Evolutionary conservation across 2,113 vertebrate species (phyloP), one percentile per base, ranked within the genome.

Genomic region (Puntigrus tetrazona): DNA sequence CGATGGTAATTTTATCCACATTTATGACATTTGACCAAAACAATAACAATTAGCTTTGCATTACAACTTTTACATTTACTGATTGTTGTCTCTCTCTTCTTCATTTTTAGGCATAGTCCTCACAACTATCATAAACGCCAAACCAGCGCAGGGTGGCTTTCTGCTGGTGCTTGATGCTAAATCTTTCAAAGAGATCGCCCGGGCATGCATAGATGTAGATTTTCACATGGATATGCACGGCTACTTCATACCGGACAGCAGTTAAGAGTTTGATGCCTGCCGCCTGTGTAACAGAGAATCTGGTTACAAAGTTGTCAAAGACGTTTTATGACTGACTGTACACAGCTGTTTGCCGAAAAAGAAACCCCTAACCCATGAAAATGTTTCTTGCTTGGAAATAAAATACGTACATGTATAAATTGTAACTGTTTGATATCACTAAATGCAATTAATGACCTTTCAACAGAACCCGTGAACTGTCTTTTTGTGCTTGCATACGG

Each of bases 161-260:
- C 87, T 99, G 34, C 92, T 97, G 63, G 47, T 98, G 63, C 92
- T 99, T 79, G 97, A 99, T 88, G 98, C 94, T 82, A 96, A 89
- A 90, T 96, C 93, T 0, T 96, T 99, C 31, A 94, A 94, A 77
- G 98, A 99, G 88, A 27, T 97, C 5, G 96, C 94, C 22, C 94
- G 96, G 0, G 97, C 96, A 1, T 89, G 55, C 0, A 78, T 98
- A 5, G 87, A 93, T 1, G 87, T 86, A 4, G 92, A 94, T 4
- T 78, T 99, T 78, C 93, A 95, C 25, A 87, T 94, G 87, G 97
- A 97, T 74, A 92, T 99, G 89, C 98, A 99, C 0, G 98, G 98
- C 18, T 27, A 95, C 8, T 99, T 98, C 77, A 94, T 99, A 86
- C 94, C 96, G 8, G 88, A 92, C 14, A 82, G 10, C 45, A 89